These are phyloP conservation scores for Podarcis siculus DNA, from an alignment of 2,797 vertebrate genomes.

Conservation along the genomic window DNA sequence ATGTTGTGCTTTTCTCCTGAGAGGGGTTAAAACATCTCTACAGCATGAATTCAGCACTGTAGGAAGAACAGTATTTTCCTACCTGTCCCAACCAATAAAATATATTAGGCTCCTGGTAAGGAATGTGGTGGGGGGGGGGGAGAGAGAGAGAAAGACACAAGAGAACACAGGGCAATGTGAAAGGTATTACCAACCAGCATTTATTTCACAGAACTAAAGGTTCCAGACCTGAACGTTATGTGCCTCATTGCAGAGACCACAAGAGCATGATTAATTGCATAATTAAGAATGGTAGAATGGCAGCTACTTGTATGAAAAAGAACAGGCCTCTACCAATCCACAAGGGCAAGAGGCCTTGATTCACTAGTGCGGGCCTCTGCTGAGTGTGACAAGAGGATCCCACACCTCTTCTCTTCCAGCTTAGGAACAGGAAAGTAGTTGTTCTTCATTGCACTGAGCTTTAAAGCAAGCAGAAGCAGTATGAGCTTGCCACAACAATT, in stretches of 20 bases:
- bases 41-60: neutral
- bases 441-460: neutral
- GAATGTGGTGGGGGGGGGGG: neutral
- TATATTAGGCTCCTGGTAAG: neutral
- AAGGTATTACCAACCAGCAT: neutral
- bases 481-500: neutral
- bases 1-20: neutral
- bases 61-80: neutral
- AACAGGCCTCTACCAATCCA: neutral
- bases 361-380: neutral
- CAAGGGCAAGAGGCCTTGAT: neutral
- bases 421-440: neutral
- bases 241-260: neutral
- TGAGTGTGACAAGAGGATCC: neutral
- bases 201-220: neutral
- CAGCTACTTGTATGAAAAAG: neutral
- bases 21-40: neutral
- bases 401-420: neutral
- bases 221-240: neutral
- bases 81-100: neutral
- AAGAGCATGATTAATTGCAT: neutral
- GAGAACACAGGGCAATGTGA: neutral
- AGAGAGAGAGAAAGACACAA: too few relatives aligned
- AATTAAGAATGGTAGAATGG: neutral
- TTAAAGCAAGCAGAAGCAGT: neutral